Conservation (phyloP, 2,888 invertebrate genomes). For the Hydropsyche betteni region DNA sequence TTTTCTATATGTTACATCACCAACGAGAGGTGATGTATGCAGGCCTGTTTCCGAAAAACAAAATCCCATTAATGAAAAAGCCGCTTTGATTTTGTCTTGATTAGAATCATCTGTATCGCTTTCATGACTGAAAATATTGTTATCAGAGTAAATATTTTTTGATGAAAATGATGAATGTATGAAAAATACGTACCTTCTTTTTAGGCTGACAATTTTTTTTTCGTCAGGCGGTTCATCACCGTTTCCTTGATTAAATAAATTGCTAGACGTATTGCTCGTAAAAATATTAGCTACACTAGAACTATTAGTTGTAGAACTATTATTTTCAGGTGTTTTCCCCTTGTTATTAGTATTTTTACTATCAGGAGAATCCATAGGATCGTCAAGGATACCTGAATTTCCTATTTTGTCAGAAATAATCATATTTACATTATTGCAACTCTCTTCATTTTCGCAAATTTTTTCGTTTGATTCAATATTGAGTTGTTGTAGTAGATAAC, state of each 20-base stretch:
- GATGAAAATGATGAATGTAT: not conserved
- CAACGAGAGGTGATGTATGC: slow-evolving; percentile 60
- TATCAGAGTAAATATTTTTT: not conserved
- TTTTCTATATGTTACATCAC: slow-evolving; percentile 73
- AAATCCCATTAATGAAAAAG: slow-evolving; percentile 73
- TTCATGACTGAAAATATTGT: slow-evolving; percentile 63
- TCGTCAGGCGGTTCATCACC: slow-evolving; percentile 67
- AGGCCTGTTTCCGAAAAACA: slow-evolving; percentile 53
- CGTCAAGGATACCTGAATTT: slow-evolving; percentile 5
- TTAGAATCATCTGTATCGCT: slow-evolving; percentile 62
- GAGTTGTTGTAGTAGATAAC: slow-evolving; percentile 66
- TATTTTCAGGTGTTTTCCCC: slow-evolving; percentile 6
- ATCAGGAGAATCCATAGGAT: slow-evolving; percentile 32
- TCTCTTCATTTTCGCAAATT: slow-evolving; percentile 22
- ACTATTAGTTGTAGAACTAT: not conserved
- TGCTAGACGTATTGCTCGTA: slow-evolving; percentile 7
- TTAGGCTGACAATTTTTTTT: slow-evolving; percentile 61
- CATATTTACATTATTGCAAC: slow-evolving; percentile 8
- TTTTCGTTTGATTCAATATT: slow-evolving; percentile 58
- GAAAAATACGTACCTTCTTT: slow-evolving; percentile 62
- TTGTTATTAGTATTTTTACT: not conserved
- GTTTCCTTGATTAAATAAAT: slow-evolving; percentile 60
- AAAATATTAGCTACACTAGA: not conserved
- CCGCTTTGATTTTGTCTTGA: slow-evolving; percentile 69
- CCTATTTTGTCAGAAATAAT: not conserved